These are phyloP conservation scores for Drosophila lacicola DNA, from an alignment of 2,888 invertebrate species.

Conservation along the genomic window DNA sequence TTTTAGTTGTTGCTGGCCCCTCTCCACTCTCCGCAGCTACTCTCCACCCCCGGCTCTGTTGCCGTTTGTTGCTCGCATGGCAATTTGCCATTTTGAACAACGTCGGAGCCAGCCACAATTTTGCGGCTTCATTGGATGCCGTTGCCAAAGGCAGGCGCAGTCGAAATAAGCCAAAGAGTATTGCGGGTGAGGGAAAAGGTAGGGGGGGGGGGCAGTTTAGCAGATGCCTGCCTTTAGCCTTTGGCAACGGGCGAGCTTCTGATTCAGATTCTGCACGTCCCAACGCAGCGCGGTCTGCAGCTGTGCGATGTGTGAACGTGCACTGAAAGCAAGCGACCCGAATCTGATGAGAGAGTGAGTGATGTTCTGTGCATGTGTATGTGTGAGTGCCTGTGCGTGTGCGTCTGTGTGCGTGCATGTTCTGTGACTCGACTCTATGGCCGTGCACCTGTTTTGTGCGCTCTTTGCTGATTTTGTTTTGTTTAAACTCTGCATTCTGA, in stretches of 20 bases:
- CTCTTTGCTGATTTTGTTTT: constrained; percentile 36
- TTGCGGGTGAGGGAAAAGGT: neutral
- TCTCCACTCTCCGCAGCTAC: constrained; percentile 6
- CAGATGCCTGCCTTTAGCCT: constrained; percentile 38
- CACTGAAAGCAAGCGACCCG: constrained; percentile 9
- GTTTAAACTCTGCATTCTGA: constrained; percentile 19
- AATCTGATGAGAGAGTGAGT: constrained; percentile 34
- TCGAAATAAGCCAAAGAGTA: constrained; percentile 12
- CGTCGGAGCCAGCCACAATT: constrained; percentile 67
- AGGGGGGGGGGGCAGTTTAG: neutral
- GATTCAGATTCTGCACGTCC: constrained; percentile 42
- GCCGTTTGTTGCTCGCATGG: constrained; percentile 59
- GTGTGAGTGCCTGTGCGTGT: neutral
- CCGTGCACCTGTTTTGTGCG: constrained; percentile 43
- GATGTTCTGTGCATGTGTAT: constrained; percentile 14
- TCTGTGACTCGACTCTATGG: constrained; percentile 19
- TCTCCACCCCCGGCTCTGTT: constrained; percentile 11
- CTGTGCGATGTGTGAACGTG: constrained; percentile 34
- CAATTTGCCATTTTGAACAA: constrained; percentile 83
- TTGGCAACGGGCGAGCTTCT: constrained; percentile 39
- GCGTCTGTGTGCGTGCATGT: constrained; percentile 1
- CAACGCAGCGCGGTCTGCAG: constrained; percentile 28
- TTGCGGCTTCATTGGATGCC: constrained; percentile 77
- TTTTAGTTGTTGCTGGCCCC: constrained; percentile 27
- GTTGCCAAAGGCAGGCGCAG: constrained; percentile 56